Percentiles rank a stretch among this genome's conserved stretches.
phyloP scores from a whole-genome alignment of 2,797 vertebrate species.

The Pteronotus mesoamericanus region DNA sequence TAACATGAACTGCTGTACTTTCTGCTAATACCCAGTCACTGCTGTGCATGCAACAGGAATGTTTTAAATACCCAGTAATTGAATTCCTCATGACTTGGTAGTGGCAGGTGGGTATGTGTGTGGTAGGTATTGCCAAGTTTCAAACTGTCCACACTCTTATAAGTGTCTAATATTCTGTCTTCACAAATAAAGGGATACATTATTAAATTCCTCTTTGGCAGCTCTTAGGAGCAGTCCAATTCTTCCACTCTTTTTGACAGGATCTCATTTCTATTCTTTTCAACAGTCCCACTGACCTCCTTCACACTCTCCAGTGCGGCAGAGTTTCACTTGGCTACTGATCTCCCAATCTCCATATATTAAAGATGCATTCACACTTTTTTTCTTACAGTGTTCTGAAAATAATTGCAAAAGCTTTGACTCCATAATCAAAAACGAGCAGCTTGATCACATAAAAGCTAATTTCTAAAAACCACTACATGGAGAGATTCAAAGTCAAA shows the following conservation, averaged over 20 bases:
- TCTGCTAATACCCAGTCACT: neutral
- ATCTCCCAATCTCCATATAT: slow-evolving; percentile 57
- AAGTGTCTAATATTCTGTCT: slow-evolving; percentile 14
- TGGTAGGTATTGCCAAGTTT: neutral
- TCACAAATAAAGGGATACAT: neutral
- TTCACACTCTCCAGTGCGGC: neutral
- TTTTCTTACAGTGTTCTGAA: slow-evolving; percentile 56
- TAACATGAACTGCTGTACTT: neutral
- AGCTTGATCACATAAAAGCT: slow-evolving; percentile 71
- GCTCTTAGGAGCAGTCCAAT: neutral
- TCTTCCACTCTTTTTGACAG: slow-evolving; percentile 7
- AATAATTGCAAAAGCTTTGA: slow-evolving; percentile 71
- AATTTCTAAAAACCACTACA: slow-evolving; percentile 66
- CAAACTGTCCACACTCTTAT: neutral
- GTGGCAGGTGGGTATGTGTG: neutral
- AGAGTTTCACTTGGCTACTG: slow-evolving; percentile 16
- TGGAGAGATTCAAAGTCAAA: slow-evolving; percentile 66
- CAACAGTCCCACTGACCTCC: slow-evolving; percentile 38
- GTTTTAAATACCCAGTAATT: neutral
- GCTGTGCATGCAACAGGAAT: neutral
- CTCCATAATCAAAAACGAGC: slow-evolving; percentile 60
- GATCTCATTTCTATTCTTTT: slow-evolving; percentile 56
- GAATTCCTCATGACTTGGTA: neutral
- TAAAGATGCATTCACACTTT: slow-evolving; percentile 56
- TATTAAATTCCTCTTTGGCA: neutral